Base-by-base conservation (phyloP, 2,888 invertebrate genomes). In the Drosophila cognata region DNA sequence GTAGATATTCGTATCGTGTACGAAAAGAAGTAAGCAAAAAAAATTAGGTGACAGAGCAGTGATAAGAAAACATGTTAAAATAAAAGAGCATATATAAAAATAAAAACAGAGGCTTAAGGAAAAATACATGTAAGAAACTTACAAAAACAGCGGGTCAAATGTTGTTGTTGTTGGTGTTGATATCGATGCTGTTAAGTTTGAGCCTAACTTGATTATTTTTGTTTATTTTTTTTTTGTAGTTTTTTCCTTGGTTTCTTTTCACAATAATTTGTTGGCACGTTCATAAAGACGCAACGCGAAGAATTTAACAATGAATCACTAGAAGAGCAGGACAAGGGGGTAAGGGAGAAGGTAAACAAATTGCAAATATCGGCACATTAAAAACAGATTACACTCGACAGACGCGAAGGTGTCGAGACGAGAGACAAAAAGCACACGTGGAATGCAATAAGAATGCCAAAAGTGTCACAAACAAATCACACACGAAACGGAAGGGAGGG, bases 361-460 rank as follows among this genome's bases (percentile, higher is more conserved):
- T 71, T 67, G 51, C 63, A 77, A 43, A 65, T 69, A 62, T 55
- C 57, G 51, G 62, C 29, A 65, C 31, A 61, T 79, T 60, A 69
- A 46, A 50, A 61, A 61, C 71, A 67, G 64, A 75, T 59, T 68
- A 46, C 13, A 74, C 48, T 58, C 33, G 57, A 41, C 28, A 35
- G 16, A 57, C 41, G 41, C 35, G 36, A 66, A n/a, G 38, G 18
- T 48, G 48, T 48, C 13, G 33, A 31, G 16, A 51, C 52, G 51
- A 33, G 52, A 51, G 41, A 50, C 43, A 43, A 76, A 51, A 59
- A 58, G 52, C 64, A 59, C 78, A 79, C 80, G 71, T 78, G 80
- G 65, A 79, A 69, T 61, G 80, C 68, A 79, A 74, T 67, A 74
- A 75, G 71, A 79, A 79, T 79, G 71, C 68, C 67, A 59, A 71